Evolutionary conservation across 2,797 vertebrate species (phyloP), one percentile per base, ranked within the genome.

Genomic region (Chelmon rostratus): DNA sequence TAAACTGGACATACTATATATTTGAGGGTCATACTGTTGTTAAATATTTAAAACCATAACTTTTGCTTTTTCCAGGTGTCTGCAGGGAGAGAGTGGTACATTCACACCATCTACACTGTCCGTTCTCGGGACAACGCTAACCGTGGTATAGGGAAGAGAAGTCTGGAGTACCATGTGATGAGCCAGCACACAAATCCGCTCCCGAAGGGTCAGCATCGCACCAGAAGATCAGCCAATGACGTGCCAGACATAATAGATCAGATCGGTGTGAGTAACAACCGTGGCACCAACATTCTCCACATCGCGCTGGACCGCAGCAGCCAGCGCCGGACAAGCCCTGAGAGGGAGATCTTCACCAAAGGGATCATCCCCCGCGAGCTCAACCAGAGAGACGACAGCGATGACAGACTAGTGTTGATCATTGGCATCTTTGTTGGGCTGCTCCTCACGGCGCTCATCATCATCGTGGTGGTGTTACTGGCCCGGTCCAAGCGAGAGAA

Each of bases 201-300:
- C 13, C 62, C 83, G 40, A 40, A 80, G 49, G 37, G 69, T 88
- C 50, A 77, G 42, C 42, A 3, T 67, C 77, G 86, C 89, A 21
- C 8, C 49, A 89, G 18, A 74, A 90, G 84, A 47, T 92, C 65
- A 37, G 62, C 76, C 83, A 70, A 61, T 0, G 56, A 72, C 0
- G 56, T 80, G 33, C 91, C 92, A 6, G 92, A 91, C 9, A 11
- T 84, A 16, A 61, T 62, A 8, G 90, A 94, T 40, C 95, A 94
- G 13, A 95, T 92, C 0, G 93, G 94, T 6, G 72, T 73, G 50
- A 92, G 87, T 21, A 96, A 95, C 76, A 96, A 90, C 70, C 95
- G 93, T 1, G 96, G 95, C 65, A 96, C 94, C 9, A 96, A 96
- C 87, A 95, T 96, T 79, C 95, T 96, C 82, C 95, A 94, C 68